Conservation (phyloP, 2,113 vertebrate genomes). For the Myrmophylax atrothorax region DNA sequence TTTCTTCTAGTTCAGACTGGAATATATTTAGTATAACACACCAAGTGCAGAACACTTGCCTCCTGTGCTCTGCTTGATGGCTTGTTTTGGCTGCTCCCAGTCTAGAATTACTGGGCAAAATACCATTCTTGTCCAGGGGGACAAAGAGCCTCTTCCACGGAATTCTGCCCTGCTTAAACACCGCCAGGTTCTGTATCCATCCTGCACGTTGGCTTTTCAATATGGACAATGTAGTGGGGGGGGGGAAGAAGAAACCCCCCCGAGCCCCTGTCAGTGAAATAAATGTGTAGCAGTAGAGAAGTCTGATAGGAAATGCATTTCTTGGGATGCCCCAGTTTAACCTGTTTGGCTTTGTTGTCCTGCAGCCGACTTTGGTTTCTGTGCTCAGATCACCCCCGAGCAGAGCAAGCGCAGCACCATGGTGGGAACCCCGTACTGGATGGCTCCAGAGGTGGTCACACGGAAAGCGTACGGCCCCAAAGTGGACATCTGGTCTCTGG, state of each 20-base stretch:
- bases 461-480: constrained; percentile 97
- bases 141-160: not conserved
- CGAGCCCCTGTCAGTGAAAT: not conserved
- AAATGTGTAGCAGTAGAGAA: not conserved
- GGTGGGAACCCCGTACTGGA: constrained; percentile 99
- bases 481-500: constrained; percentile 98
- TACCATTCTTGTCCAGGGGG: not conserved
- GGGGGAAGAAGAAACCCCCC: not conserved
- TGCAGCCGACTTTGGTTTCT: constrained; percentile 97
- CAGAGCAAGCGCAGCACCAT: constrained; percentile 99
- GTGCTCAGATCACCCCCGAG: constrained; percentile 98
- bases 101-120: not conserved
- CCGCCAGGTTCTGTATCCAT: not conserved
- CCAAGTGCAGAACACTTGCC: not conserved
- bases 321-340: not conserved
- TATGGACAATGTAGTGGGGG: not conserved
- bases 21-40: not conserved
- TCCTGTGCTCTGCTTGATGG: not conserved
- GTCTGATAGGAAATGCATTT: not conserved
- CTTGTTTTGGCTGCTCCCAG: not conserved
- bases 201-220: constrained; percentile 2
- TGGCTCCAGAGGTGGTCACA: constrained; percentile 98
- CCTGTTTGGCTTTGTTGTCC: not conserved
- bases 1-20: not conserved
- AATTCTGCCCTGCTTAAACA: constrained; percentile 36